Percentiles rank a stretch among this genome's conserved stretches.
These are phyloP conservation scores for Platypus cylindrus DNA, from an alignment of 2,888 invertebrate species.

Conservation along the genomic window DNA sequence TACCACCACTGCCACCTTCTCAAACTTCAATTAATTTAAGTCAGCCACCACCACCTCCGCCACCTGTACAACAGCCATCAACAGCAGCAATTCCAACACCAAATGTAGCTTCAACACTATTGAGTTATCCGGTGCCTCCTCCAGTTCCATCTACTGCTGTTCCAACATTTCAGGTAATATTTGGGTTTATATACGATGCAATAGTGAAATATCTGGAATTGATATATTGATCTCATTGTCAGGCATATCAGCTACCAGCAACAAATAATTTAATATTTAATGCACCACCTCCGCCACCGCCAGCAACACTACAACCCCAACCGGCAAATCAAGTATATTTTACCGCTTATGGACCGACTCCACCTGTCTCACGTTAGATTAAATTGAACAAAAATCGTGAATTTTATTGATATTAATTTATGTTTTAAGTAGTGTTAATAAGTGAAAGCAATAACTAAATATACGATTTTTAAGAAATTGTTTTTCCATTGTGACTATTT, in stretches of 20 bases:
- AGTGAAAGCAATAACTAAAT: too few species aligned
- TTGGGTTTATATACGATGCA: neutral
- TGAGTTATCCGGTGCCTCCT: too few species aligned
- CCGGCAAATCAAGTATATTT: slow-evolving; percentile 21
- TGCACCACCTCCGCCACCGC: slow-evolving; percentile 29
- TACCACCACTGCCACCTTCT: slow-evolving; percentile 2
- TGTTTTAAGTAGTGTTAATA: too few species aligned
- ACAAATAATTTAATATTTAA: slow-evolving; percentile 31
- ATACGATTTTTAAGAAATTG: too few species aligned
- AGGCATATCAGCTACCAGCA: slow-evolving; percentile 27
- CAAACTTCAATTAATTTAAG: slow-evolving; percentile 6
- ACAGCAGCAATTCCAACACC: too few species aligned
- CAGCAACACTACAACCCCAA: slow-evolving; percentile 18
- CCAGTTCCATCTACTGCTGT: slow-evolving; percentile 12
- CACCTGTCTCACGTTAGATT: slow-evolving; percentile 27
- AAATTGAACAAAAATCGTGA: slow-evolving; percentile 1
- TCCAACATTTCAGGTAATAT: slow-evolving; percentile 14
- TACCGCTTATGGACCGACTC: slow-evolving; percentile 28
- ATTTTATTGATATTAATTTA: too few species aligned
- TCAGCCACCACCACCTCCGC: slow-evolving; percentile 23
- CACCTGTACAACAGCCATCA: slow-evolving; percentile 18
- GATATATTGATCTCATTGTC: slow-evolving; percentile 13
- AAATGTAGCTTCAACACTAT: too few species aligned
- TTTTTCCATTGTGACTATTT: too few species aligned
- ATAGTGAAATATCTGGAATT: neutral